Percentiles rank a stretch among this genome's conserved stretches.
Conservation (phyloP, 2,888 invertebrate genomes). For the Nomada lathburiana region DNA sequence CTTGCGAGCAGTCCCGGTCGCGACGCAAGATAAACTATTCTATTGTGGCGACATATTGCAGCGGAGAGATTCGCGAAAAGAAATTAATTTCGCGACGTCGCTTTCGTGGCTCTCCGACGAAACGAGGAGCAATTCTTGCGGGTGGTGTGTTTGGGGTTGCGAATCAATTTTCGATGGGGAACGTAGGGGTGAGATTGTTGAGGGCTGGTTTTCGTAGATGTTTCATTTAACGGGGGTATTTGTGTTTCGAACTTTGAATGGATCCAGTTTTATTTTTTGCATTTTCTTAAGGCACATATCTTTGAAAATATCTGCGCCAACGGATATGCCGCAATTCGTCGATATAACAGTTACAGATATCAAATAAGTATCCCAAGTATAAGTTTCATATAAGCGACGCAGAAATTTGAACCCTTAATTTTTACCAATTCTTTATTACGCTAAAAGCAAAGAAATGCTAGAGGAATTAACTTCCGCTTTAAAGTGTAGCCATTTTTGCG, state of each 20-base stretch:
- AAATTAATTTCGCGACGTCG: slow-evolving; percentile 48
- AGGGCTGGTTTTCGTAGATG: no score
- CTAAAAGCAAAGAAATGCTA: neutral
- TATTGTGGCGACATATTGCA: slow-evolving; percentile 43
- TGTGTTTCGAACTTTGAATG: no score
- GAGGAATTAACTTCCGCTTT: neutral
- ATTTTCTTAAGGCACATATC: no score
- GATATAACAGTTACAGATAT: neutral
- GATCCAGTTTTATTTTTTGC: no score
- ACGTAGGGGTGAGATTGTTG: no score
- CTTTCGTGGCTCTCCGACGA: neutral
- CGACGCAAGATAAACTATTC: slow-evolving; percentile 55
- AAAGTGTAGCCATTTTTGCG: neutral
- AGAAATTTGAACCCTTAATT: neutral
- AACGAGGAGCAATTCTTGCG: neutral
- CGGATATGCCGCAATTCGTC: neutral
- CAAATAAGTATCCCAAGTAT: no score
- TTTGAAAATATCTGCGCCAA: neutral
- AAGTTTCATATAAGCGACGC: no score
- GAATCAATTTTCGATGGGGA: no score
- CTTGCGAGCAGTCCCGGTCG: slow-evolving; percentile 32
- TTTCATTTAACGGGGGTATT: no score
- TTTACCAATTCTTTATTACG: neutral
- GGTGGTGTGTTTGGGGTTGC: neutral
- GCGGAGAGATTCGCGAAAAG: slow-evolving; percentile 36